These are phyloP conservation scores for Carassius carassius DNA, from an alignment of 2,113 vertebrate species.

Conservation along the genomic window DNA sequence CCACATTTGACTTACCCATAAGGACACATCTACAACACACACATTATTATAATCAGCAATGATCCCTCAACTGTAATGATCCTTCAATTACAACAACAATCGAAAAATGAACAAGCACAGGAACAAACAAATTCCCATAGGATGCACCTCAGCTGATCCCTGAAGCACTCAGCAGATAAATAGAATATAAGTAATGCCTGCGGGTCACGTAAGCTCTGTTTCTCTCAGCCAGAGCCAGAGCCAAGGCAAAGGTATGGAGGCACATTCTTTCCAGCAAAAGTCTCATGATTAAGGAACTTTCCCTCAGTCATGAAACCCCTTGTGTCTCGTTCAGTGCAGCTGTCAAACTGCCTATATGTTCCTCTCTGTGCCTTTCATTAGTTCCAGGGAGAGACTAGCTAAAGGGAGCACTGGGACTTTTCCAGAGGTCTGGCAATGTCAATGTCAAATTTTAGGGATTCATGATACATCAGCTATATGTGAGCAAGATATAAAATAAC, in stretches of 20 bases:
- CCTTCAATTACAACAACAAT: neutral
- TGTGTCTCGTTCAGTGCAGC: slow-evolving; percentile 50
- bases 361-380: slow-evolving; percentile 53
- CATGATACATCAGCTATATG: neutral
- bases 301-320: slow-evolving; percentile 56
- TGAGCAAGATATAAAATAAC: neutral
- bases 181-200: slow-evolving; percentile 31
- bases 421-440: neutral
- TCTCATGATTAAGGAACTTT: slow-evolving; percentile 52
- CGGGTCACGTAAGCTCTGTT: slow-evolving; percentile 27
- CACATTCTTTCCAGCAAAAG: slow-evolving; percentile 37
- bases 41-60: neutral
- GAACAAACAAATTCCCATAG: slow-evolving; percentile 15
- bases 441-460: neutral
- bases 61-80: neutral
- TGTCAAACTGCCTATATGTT: slow-evolving; percentile 51
- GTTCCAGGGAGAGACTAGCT: slow-evolving; percentile 4
- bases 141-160: neutral
- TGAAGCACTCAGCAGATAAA: slow-evolving; percentile 1
- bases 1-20: neutral
- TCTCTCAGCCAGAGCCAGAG: slow-evolving; percentile 29
- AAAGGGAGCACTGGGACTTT: neutral
- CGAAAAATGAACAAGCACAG: neutral
- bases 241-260: slow-evolving; percentile 41
- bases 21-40: neutral